Conservation (phyloP, 2,113 vertebrate genomes). For the Paralichthys olivaceus region DNA sequence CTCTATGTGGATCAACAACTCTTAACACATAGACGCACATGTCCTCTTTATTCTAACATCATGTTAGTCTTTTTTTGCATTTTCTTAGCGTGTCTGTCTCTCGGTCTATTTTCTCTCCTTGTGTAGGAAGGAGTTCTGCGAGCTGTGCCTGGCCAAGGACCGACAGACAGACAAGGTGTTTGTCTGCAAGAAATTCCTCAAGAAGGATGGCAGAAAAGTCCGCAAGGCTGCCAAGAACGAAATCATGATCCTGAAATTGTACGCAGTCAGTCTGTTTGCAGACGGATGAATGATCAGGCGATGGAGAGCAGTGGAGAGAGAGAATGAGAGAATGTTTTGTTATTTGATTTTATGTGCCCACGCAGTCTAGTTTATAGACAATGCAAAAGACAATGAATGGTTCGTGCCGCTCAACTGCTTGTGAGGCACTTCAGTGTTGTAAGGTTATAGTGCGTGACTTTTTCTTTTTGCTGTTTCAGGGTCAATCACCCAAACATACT, state of each 20-base stretch:
- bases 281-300: constrained; percentile 51
- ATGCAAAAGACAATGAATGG: constrained; percentile 19
- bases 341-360: not conserved
- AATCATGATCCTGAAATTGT: constrained; percentile 91
- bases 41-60: constrained; percentile 15
- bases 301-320: constrained; percentile 15
- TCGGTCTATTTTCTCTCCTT: constrained; percentile 27
- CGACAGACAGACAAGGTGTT: constrained; percentile 86
- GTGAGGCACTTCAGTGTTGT: not conserved
- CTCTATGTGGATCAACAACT: not conserved
- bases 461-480: constrained; percentile 71
- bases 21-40: not conserved
- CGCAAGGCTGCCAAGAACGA: constrained; percentile 89
- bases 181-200: constrained; percentile 89
- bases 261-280: constrained; percentile 63
- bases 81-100: constrained; percentile 35
- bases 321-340: constrained; percentile 25
- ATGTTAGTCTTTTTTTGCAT: constrained; percentile 11
- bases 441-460: not conserved
- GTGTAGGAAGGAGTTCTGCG: constrained; percentile 89
- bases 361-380: not conserved
- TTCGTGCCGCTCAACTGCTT: not conserved
- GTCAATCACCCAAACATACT: constrained; percentile 89
- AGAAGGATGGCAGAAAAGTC: constrained; percentile 89
- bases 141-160: constrained; percentile 87